A percentile compares a stretch with the other conserved stretches of the same genome.
Conservation (phyloP, 30 jellyfish, hydroid and myxozoan genomes). For the Turritopsis dohrnii region DNA sequence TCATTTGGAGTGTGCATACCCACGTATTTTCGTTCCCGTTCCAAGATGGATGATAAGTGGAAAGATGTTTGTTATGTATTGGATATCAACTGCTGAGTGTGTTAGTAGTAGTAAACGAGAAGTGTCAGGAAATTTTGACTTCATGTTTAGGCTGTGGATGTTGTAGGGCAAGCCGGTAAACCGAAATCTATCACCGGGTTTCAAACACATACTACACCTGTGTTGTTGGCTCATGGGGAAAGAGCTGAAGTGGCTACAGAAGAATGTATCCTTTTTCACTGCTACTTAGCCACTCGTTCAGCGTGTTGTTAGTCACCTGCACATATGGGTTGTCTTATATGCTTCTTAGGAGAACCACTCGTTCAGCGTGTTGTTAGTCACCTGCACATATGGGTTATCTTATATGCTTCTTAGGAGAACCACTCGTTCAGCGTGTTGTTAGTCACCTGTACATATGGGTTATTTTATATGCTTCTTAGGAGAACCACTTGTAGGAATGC, state of each 20-base stretch:
- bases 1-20: no score
- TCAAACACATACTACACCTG: constrained; percentile 99
- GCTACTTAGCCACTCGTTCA: background rate
- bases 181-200: constrained; percentile 98
- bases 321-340: background rate
- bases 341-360: background rate
- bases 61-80: no score
- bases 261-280: constrained; percentile 90
- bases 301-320: background rate
- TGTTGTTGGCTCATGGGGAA: constrained; percentile 90
- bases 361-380: background rate
- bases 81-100: no score
- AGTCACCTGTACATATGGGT: no score
- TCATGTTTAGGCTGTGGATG: constrained; percentile 86
- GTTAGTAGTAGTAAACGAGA: no score
- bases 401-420: no score
- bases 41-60: no score
- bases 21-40: no score
- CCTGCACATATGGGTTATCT: background rate
- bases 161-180: constrained; percentile 98
- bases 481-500: no score
- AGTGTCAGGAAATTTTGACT: background rate
- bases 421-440: no score
- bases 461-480: no score
- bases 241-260: constrained; percentile 99